Percentiles rank a stretch among this genome's conserved stretches.
phyloP scores from a whole-genome alignment of 2,888 invertebrate genomes.

The Gonocerus acuteangulatus region DNA sequence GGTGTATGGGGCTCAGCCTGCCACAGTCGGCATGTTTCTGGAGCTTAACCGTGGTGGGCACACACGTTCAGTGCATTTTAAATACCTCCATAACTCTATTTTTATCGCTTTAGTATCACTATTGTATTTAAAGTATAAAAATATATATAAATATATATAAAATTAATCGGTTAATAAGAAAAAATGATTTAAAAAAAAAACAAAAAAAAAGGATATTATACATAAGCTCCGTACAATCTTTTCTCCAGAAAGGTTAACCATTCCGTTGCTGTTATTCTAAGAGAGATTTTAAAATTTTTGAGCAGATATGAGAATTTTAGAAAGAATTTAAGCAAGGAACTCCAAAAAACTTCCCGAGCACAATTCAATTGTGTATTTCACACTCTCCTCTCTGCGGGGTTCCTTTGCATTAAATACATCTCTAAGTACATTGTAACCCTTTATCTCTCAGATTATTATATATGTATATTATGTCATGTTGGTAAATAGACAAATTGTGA shows the following conservation, averaged over 20 bases:
- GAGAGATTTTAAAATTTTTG: slow-evolving; percentile 22
- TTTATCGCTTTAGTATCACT: slow-evolving; percentile 39
- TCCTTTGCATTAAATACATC: slow-evolving; percentile 33
- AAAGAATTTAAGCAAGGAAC: slow-evolving; percentile 28
- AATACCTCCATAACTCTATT: slow-evolving; percentile 36
- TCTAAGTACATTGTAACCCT: slow-evolving; percentile 27
- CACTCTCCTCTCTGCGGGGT: slow-evolving; percentile 30
- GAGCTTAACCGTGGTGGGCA: slow-evolving; percentile 40
- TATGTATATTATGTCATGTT: slow-evolving; percentile 39
- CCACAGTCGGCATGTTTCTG: slow-evolving; percentile 46
- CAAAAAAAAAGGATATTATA: slow-evolving; percentile 18
- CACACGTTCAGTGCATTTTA: slow-evolving; percentile 42
- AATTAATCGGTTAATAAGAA: slow-evolving; percentile 29
- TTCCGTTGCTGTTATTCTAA: slow-evolving; percentile 27
- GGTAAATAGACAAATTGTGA: slow-evolving; percentile 37
- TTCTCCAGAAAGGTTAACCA: slow-evolving; percentile 38
- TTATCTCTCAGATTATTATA: slow-evolving; percentile 36
- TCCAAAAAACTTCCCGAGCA: slow-evolving; percentile 35
- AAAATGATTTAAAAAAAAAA: slow-evolving; percentile 10
- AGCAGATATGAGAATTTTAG: slow-evolving; percentile 15
- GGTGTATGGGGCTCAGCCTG: slow-evolving; percentile 52
- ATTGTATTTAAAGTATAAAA: slow-evolving; percentile 36
- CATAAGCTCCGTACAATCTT: slow-evolving; percentile 41
- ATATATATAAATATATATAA: slow-evolving; percentile 27
- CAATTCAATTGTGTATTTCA: slow-evolving; percentile 26